Evolutionary conservation across 1,140 invertebrate species (phyloP), one percentile per base, ranked within the genome.

Genomic region (Hylyphantes graminicola): DNA sequence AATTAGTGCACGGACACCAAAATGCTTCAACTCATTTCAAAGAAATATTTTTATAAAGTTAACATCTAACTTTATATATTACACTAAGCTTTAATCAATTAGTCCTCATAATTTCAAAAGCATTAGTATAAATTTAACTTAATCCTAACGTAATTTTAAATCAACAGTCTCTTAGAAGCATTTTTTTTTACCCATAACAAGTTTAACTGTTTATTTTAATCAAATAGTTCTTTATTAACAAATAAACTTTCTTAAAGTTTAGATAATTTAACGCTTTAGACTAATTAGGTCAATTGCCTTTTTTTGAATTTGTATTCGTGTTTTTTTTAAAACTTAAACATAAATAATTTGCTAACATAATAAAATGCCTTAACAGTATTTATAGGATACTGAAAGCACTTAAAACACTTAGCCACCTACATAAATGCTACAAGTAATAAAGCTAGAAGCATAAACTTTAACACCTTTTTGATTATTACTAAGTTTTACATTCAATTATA

Each of bases 1-100:
- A 75, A 50, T 67, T n/a, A 35, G 70, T 83, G 80, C 80, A 74
- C 64, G 55, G 55, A 83, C 80, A 83, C 53, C 68, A 83, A 83
- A 83, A 83, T 83, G 48, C 67, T 75, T 70, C n/a, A 73, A 73
- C 51, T 72, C 59, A 81, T 55, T 57, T 63, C 17, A 63, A 72
- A 73, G 17, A 21, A 81, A 80, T 51, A 63, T 50, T 35, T 73
- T n/a, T 48, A 61, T 61, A 9, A 59, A n/a, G n/a, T n/a, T n/a
- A n/a, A 21, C 55, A 57, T 74, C 12, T 11, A 35, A 35, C 35
- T 35, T 35, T 35, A 35, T 35, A n/a, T 57, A 15, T 35, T 57
- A 57, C n/a, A n/a, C n/a, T n/a, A n/a, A n/a, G n/a, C 54, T 57
- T 57, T 74, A 35, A 74, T 17, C 53, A 35, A 15, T 15, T 13